A percentile compares a stretch with the other conserved stretches of the same genome.
Evolutionary conservation across 2,797 vertebrate species (phyloP).

Genomic region (Spinus pinus): DNA sequence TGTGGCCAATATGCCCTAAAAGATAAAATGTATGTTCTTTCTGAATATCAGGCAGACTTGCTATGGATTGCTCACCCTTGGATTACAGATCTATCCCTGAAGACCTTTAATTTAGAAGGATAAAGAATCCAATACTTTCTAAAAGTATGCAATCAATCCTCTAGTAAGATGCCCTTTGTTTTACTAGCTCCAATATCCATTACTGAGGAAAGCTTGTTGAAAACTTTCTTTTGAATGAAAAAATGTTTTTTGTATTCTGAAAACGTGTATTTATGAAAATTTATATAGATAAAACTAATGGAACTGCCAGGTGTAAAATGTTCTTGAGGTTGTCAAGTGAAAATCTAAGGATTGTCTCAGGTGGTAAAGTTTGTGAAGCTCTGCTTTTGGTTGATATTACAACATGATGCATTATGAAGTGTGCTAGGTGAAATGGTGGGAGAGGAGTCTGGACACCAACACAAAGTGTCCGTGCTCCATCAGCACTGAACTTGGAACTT

Average conservation of each 20-base stretch:
- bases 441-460: not conserved
- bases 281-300: not conserved
- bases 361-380: not conserved
- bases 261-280: not conserved
- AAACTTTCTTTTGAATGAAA: not conserved
- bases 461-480: not conserved
- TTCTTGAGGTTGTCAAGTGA: not conserved
- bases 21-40: rapidly evolving
- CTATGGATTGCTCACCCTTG: not conserved
- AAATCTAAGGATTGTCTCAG: not conserved
- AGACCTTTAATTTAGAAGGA: not conserved
- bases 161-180: not conserved
- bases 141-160: not conserved
- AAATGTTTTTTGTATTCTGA: not conserved
- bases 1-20: not conserved
- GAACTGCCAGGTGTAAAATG: not conserved
- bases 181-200: not conserved
- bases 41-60: not conserved
- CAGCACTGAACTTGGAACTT: not conserved
- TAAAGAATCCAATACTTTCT: not conserved
- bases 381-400: not conserved
- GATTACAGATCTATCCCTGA: not conserved
- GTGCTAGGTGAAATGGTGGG: not conserved
- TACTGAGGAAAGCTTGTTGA: not conserved
- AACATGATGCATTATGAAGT: not conserved